These are phyloP conservation scores for Sminthurinus aureus DNA, from an alignment of 2,888 invertebrate species.

Conservation along the genomic window DNA sequence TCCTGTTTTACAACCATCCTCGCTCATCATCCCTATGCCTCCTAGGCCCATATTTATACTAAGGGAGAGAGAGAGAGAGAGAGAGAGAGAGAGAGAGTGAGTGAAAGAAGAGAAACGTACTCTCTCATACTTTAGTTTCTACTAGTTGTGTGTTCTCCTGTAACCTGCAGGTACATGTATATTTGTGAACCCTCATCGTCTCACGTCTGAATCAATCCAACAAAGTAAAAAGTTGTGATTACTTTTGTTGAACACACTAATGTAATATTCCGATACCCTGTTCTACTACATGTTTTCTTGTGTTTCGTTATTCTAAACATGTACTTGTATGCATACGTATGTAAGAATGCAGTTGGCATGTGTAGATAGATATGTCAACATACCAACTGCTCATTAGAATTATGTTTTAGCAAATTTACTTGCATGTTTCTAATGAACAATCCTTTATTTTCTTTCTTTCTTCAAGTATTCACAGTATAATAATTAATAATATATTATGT, in stretches of 20 bases:
- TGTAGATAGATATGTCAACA: too few species aligned
- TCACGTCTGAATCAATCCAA: conserved; percentile 14
- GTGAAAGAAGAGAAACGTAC: neutral
- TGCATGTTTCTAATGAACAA: too few species aligned
- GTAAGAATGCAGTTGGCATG: too few species aligned
- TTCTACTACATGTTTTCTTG: neutral
- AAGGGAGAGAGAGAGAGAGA: neutral
- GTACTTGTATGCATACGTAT: too few species aligned
- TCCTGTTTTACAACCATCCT: neutral
- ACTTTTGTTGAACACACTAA: conserved; percentile 11
- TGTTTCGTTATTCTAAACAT: neutral
- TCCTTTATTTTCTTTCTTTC: too few species aligned
- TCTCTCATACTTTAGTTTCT: neutral
- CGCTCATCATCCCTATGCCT: neutral
- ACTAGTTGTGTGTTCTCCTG: neutral
- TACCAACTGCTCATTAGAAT: too few species aligned
- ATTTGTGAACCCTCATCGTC: neutral
- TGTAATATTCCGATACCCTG: too few species aligned
- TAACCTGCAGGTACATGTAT: neutral
- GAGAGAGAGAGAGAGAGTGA: neutral
- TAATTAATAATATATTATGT: too few species aligned
- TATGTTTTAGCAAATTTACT: too few species aligned
- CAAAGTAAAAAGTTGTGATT: conserved; percentile 13
- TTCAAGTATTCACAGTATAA: too few species aligned
- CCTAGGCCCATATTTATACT: neutral